Base-by-base conservation (phyloP, 2,888 invertebrate species). In the Plutella xylostella region DNA sequence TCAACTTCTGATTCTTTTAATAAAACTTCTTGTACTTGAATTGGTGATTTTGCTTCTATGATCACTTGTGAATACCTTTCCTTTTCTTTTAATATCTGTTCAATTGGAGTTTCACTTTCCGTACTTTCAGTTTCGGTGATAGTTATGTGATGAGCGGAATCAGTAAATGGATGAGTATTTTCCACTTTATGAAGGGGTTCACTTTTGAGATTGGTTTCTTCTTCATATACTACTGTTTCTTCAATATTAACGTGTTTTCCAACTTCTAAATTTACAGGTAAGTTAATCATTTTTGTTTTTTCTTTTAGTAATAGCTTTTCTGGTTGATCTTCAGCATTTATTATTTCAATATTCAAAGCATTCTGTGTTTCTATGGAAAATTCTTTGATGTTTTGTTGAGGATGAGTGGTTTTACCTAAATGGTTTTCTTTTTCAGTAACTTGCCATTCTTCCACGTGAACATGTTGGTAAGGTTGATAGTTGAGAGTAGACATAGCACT, bases 131-230 rank as follows among this genome's bases (percentile, higher is more conserved):
- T 64, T 63, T 89, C 86, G 12, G 72, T 79, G 11, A 89, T 64
- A 46, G 85, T 76, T 31, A 90, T 52, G 57, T 88, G 80, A 60
- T 86, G 86, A 44, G 82, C 69, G 22, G 79, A 48, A 55, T 59
- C 62, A 46, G 54, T 45, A 49, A 53, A 67, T 53, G 48, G 51
- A 35, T 48, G 51, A 44, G 50, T 68, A 47, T 46, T 62, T 55
- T 45, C 52, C 30, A 28, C 61, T 51, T 55, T 61, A 51, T 54
- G 66, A 57, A 52, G 55, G 49, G 11, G 54, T 39, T 47, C 41
- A 14, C 61, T 28, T 3, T n/a, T 28, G n/a, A 28, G 28, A n/a
- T 6, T 2, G 9, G 58, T 61, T 52, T 78, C 79, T 42, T 65
- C 57, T 48, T 68, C 62, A 11, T 67, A 51, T 20, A 60, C 54